Percentiles rank a stretch among this genome's conserved stretches.
Evolutionary conservation across 2,113 vertebrate species (phyloP).

Genomic region (Carassius gibelio): DNA sequence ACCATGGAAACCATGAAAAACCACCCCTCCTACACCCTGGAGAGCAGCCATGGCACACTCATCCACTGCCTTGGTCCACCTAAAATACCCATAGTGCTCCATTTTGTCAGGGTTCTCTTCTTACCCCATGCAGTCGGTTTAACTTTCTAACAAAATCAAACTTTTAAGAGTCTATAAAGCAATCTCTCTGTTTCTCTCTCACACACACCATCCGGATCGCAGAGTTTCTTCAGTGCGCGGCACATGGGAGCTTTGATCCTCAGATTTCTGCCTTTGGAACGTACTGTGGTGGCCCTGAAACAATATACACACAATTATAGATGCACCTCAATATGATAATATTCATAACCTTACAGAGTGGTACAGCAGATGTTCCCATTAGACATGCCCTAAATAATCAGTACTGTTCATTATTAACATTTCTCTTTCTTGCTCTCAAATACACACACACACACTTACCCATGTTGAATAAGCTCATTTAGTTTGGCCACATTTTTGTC

Average conservation of each 20-base stretch:
- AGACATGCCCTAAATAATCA: not conserved
- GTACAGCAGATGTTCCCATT: not conserved
- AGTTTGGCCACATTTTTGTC: constrained; percentile 96
- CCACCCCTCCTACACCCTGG: constrained; percentile 59
- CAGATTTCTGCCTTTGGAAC: constrained; percentile 95
- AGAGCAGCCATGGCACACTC: constrained; percentile 24
- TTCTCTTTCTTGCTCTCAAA: not conserved
- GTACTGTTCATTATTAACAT: not conserved
- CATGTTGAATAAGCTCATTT: constrained; percentile 95
- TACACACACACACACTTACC: constrained; percentile 74
- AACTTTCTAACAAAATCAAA: constrained; percentile 1
- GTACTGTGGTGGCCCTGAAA: constrained; percentile 92
- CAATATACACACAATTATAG: constrained; percentile 28
- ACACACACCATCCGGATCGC: constrained; percentile 91
- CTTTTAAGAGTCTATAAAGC: not conserved
- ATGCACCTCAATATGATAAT: not conserved
- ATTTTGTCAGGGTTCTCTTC: constrained; percentile 3
- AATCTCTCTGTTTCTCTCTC: not conserved
- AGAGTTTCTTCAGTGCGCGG: constrained; percentile 94
- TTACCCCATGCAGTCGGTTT: not conserved
- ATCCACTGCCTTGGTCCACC: not conserved
- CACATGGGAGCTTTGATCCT: constrained; percentile 98
- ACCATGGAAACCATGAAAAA: constrained; percentile 64
- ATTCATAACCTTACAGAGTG: not conserved
- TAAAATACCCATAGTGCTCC: not conserved